Conservation (phyloP, 2,797 vertebrate species). For the Liasis olivaceus region DNA sequence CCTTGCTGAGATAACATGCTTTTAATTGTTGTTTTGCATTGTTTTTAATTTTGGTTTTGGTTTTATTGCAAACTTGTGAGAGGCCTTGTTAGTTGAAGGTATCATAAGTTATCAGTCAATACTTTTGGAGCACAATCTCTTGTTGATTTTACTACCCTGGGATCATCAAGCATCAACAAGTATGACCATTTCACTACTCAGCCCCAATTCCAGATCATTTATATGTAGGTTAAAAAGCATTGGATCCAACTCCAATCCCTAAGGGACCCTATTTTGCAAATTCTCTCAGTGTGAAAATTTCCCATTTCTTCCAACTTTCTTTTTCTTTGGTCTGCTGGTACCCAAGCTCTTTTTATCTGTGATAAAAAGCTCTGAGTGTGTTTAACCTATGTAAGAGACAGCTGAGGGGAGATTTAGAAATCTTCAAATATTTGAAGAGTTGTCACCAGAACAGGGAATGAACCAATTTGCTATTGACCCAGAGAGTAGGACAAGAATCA, state of each 20-base stretch:
- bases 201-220: neutral
- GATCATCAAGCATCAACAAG: neutral
- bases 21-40: neutral
- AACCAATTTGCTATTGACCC: neutral
- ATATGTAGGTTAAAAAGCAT: neutral
- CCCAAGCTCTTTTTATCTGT: neutral
- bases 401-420: neutral
- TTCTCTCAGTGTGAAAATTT: neutral
- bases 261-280: neutral
- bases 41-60: neutral
- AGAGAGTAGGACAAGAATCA: neutral
- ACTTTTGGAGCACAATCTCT: neutral
- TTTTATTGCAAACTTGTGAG: neutral
- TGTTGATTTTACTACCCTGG: neutral
- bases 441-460: neutral
- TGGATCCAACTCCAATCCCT: neutral
- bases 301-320: neutral
- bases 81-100: neutral
- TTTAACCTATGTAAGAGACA: neutral
- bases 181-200: neutral
- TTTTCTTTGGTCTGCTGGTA: neutral
- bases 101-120: neutral
- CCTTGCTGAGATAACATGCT: neutral
- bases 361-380: neutral
- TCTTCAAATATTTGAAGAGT: neutral